Conservation (phyloP, 2,797 vertebrate genomes). For the Micropoecilia bifurca region DNA sequence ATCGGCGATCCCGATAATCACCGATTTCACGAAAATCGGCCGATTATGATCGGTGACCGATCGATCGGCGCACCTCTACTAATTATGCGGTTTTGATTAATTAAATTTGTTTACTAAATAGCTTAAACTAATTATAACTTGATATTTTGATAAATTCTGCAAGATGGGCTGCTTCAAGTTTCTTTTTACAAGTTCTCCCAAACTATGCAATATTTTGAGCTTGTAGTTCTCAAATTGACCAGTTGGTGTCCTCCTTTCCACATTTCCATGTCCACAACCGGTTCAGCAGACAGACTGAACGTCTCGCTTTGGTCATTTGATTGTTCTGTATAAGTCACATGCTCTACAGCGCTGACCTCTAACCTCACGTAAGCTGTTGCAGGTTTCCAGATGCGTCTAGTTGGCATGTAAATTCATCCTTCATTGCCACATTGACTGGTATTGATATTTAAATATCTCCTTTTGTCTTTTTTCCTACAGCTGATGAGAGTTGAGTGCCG, state of each 20-base stretch:
- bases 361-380: neutral
- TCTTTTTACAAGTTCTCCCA: slow-evolving; percentile 20
- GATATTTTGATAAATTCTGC: neutral
- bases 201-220: slow-evolving; percentile 46
- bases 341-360: neutral
- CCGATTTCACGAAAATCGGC: no score
- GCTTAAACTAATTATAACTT: neutral
- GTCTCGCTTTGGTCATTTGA: neutral
- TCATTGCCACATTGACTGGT: neutral
- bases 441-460: neutral
- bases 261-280: slow-evolving; percentile 11
- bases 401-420: neutral
- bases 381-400: neutral
- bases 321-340: neutral
- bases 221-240: slow-evolving; percentile 80
- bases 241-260: slow-evolving; percentile 82
- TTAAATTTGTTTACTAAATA: neutral
- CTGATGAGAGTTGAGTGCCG: slow-evolving; percentile 64
- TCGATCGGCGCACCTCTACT: no score
- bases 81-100: neutral
- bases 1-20: no score
- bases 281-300: slow-evolving; percentile 11
- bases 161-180: slow-evolving; percentile 1
- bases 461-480: slow-evolving; percentile 34
- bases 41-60: no score